Base-by-base conservation (phyloP, 2,113 vertebrate genomes). In the Cryptotis parvus region DNA sequence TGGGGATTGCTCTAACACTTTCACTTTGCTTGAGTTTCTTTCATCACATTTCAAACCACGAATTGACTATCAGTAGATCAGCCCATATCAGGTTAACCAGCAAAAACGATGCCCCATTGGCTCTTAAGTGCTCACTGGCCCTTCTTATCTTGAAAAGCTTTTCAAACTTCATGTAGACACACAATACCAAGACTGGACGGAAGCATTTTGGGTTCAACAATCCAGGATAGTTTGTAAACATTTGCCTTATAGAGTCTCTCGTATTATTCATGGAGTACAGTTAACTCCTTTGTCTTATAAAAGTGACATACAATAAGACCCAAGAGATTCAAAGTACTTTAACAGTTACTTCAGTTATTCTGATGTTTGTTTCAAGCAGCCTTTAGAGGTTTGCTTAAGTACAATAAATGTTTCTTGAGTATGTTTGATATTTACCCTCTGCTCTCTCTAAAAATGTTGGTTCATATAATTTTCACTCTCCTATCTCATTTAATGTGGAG, bases 221-320 rank as follows among this genome's bases (percentile, higher is more conserved):
- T 90, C 92, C 83, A 70, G 83, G 27, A 94, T 85, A 91, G 94
- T 96, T 96, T 96, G 95, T 96, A 96, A 96, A 96, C 93, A 96
- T 86, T 96, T 92, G 74, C 95, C 78, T 94, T 91, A 86, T 94
- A 92, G 78, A 91, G 92, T 83, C 66, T 33, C 78, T 55, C 45
- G 83, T 91, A 86, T 96, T 95, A 69, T 83, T 79, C 29, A 1
- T 49, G 35, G n/a, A 7, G 43, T 90, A 76, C 79, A 90, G 83
- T 68, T 86, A 83, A 73, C 61, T 75, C 24, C 12, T 93, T 90
- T 95, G 73, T 93, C 79, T 39, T 43, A 4, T 74, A 55, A 94
- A 93, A 94, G 37, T n/a, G 75, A 94, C 63, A 82, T 43, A 79
- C 70, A 95, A 95, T 93, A 80, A 58, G 55, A 24, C 55, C 55